phyloP scores from a whole-genome alignment of 2,888 invertebrate genomes.

The Hypsopygia costalis region DNA sequence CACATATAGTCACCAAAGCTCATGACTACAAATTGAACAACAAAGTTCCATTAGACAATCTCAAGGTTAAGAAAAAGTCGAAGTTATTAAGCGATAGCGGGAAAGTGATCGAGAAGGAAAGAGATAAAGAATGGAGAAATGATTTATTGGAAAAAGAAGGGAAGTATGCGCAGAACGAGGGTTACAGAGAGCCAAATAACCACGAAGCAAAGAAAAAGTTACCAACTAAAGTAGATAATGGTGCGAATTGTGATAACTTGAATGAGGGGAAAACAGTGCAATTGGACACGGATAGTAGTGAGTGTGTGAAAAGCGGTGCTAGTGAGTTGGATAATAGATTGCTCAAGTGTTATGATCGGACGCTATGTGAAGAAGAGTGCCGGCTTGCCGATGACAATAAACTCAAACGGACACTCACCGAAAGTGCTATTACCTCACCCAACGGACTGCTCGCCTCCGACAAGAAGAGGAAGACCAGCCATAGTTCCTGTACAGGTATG shows the following conservation, averaged over 20 bases:
- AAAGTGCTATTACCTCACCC: conserved; percentile 69
- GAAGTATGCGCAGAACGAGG: conserved; percentile 72
- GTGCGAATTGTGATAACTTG: conserved; percentile 64
- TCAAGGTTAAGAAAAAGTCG: conserved; percentile 67
- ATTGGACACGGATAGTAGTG: conserved; percentile 50
- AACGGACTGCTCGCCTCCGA: conserved; percentile 83
- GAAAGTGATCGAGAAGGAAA: conserved; percentile 52
- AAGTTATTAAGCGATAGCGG: conserved; percentile 52
- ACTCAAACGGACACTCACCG: conserved; percentile 67
- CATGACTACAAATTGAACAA: conserved; percentile 64
- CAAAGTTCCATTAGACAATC: conserved; percentile 54
- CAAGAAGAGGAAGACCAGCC: conserved; percentile 83
- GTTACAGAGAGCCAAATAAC: conserved; percentile 73
- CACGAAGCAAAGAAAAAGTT: conserved; percentile 71
- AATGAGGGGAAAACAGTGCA: conserved; percentile 61
- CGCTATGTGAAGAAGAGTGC: conserved; percentile 52
- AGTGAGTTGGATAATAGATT: conserved; percentile 60
- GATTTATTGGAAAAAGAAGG: conserved; percentile 79
- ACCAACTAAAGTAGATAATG: conserved; percentile 59
- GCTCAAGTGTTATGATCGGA: conserved; percentile 68
- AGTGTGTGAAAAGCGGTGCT: conserved; percentile 55
- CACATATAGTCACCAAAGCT: conserved; percentile 72
- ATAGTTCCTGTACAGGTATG: conserved; percentile 77
- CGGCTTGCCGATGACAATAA: conserved; percentile 35
- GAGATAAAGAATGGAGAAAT: conserved; percentile 80